Evolutionary conservation across 2,797 vertebrate genomes (phyloP), one percentile per base, ranked within the genome.

Genomic region (Sylvia borin): DNA sequence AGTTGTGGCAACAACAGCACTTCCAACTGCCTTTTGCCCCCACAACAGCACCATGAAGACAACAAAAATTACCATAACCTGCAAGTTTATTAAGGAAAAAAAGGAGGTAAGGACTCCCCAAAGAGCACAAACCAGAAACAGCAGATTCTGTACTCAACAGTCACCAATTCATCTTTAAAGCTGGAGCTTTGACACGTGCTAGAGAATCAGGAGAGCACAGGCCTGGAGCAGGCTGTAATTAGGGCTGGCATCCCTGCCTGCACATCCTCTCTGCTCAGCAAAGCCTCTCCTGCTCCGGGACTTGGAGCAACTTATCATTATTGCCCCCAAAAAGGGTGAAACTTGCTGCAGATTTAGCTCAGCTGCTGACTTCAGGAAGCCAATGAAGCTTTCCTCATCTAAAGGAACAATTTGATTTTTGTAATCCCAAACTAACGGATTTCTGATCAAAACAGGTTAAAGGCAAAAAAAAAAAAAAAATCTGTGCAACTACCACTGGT

Each of bases 71-170:
- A 79, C 76, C 82, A 88, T 53, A 74, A 12, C 26, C 85, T 94
- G 92, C 78, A 88, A 90, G 62, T 88, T 93, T 91, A 93, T 92
- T 84, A 96, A 88, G 86, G 86, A 87, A 96, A 95, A 95, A 90
- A 90, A 85, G 51, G 47, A 95, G 74, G 66, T 3, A 11, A 93
- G 62, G 45, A 87, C 72, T 90, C 84, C 84, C 76, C 79, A 93
- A 92, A 92, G 92, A 78, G 71, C 25, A 68, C 31, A 62, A 66
- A 9, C 27, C 60, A 96, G 74, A 85, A 95, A 47, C 29, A 86
- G 57, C 70, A 92, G 11, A 76, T 66, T 95, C 86, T 74, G 21
- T 42, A 48, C 81, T 81, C 64, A 93, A 51, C 4, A 40, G 38
- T 13, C 22, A 38, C 25, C 11, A 11, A 29, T 10, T 67, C 11